Conservation (phyloP, 2,888 invertebrate genomes). For the Drosophila rellima region DNA sequence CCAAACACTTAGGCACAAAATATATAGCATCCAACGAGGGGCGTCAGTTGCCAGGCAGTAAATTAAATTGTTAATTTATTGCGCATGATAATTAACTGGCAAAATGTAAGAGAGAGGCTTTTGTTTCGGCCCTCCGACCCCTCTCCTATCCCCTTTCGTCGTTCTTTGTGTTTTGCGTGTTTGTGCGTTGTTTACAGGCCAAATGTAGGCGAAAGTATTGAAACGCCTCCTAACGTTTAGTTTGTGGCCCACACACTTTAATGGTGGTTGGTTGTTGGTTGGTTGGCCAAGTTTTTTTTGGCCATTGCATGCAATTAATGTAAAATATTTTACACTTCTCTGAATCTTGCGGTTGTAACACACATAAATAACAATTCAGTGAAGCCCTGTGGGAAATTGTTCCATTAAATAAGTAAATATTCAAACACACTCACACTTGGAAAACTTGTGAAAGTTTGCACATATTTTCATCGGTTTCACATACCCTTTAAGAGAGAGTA, state of each 20-base stretch:
- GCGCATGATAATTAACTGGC: constrained; percentile 76
- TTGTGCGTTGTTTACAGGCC: constrained; percentile 38
- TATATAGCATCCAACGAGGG: constrained; percentile 30
- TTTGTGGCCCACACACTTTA: constrained; percentile 16
- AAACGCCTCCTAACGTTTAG: constrained; percentile 26
- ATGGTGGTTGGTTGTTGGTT: constrained; percentile 2
- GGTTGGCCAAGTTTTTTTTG: constrained; percentile 42
- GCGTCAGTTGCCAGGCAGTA: constrained; percentile 53
- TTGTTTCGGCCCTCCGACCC: constrained; percentile 3
- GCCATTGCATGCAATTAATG: constrained; percentile 56
- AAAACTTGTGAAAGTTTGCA: constrained; percentile 43
- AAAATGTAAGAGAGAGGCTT: constrained; percentile 55
- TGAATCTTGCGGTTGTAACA: constrained; percentile 41
- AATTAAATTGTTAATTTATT: constrained; percentile 81
- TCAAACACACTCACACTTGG: constrained; percentile 6
- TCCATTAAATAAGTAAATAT: constrained; percentile 59
- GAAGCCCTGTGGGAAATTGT: constrained; percentile 45
- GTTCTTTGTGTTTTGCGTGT: constrained; percentile 30
- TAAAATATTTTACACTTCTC: constrained; percentile 68
- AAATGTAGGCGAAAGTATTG: constrained; percentile 30
- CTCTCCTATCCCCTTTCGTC: background rate
- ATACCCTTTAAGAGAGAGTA: background rate
- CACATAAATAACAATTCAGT: constrained; percentile 57
- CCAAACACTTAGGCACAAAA: constrained; percentile 3
- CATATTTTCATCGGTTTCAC: constrained; percentile 16